Percentiles rank a stretch among this genome's conserved stretches.
Evolutionary conservation across 2,888 invertebrate genomes (phyloP).

Genomic region (Drosophila anceps): DNA sequence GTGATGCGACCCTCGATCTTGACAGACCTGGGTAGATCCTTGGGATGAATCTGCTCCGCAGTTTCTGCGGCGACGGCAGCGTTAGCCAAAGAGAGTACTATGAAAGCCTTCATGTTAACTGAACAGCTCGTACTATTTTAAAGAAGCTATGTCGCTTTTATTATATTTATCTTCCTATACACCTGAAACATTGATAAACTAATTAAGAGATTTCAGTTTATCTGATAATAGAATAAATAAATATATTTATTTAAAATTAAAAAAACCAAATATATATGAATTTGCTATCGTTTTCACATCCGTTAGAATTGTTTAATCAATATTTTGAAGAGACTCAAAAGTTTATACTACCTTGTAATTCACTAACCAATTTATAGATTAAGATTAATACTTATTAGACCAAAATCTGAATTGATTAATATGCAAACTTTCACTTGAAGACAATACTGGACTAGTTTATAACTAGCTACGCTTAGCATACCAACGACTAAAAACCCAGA

Average conservation of each 20-base stretch:
- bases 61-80: conserved; percentile 29
- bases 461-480: too few species aligned
- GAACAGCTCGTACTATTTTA: conserved; percentile 12
- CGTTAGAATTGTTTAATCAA: conserved; percentile 3
- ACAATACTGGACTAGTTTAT: too few species aligned
- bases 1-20: conserved; percentile 60
- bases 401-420: too few species aligned
- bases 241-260: neutral
- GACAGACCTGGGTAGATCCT: conserved; percentile 21
- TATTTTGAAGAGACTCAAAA: conserved; percentile 1
- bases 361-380: neutral
- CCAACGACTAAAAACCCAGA: too few species aligned
- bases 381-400: too few species aligned
- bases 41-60: conserved; percentile 32
- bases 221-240: neutral
- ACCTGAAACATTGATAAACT: conserved; percentile 15
- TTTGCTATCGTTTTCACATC: conserved; percentile 7
- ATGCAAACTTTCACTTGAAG: too few species aligned
- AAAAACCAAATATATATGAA: conserved; percentile 1
- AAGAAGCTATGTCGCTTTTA: conserved; percentile 1
- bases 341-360: neutral
- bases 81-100: conserved; percentile 27
- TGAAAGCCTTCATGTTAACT: conserved; percentile 37
- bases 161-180: conserved; percentile 3
- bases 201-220: conserved; percentile 2